A percentile compares a stretch with the other conserved stretches of the same genome.
Conservation (phyloP, 2,113 vertebrate species). For the Tetraodon nigroviridis region DNA sequence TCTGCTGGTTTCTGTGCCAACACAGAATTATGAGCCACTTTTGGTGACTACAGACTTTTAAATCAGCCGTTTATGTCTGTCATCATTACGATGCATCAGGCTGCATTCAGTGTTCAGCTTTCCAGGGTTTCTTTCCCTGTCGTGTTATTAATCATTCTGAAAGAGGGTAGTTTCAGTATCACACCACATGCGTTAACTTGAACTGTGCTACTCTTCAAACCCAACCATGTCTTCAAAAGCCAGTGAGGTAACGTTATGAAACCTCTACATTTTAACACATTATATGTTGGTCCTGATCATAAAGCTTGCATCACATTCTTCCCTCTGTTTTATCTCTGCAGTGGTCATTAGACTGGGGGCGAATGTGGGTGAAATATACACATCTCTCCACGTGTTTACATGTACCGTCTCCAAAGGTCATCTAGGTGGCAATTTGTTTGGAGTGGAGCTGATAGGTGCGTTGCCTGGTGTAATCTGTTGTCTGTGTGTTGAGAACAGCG, state of each 20-base stretch:
- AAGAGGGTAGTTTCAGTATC: neutral
- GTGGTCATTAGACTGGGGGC: constrained; percentile 37
- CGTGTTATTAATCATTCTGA: constrained; percentile 11
- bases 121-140: no score
- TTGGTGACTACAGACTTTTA: constrained; percentile 20
- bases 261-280: neutral
- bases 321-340: constrained; percentile 40
- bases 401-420: constrained; percentile 60
- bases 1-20: constrained; percentile 34
- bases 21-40: constrained; percentile 24
- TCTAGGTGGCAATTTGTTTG: constrained; percentile 51
- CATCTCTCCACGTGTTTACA: constrained; percentile 59
- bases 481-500: constrained; percentile 12
- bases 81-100: constrained; percentile 6
- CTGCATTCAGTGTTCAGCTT: constrained; percentile 1
- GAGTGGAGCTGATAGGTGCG: constrained; percentile 38
- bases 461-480: constrained; percentile 41
- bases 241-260: neutral
- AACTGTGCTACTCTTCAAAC: neutral
- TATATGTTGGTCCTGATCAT: neutral
- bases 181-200: neutral
- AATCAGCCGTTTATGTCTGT: constrained; percentile 13
- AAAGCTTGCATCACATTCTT: constrained; percentile 15
- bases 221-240: neutral
- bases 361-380: constrained; percentile 48